A percentile compares a stretch with the other conserved stretches of the same genome.
Evolutionary conservation across 2,797 vertebrate species (phyloP).

Genomic region (Sphenodon punctatus): DNA sequence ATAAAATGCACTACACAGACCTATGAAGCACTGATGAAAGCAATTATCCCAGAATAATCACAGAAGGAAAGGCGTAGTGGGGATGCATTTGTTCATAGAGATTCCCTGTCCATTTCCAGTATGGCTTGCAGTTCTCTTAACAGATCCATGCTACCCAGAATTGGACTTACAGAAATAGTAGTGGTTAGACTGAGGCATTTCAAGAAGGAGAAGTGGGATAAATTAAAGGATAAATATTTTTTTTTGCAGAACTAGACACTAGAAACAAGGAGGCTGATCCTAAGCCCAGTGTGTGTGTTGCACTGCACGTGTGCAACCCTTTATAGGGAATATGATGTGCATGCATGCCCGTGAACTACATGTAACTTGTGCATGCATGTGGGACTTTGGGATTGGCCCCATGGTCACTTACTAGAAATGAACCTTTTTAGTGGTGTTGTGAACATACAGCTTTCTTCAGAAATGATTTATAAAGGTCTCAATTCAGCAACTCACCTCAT

Average conservation of each 20-base stretch:
- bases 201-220: neutral
- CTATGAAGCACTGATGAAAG: neutral
- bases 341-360: too few relatives aligned
- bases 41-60: neutral
- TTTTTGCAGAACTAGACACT: accelerated
- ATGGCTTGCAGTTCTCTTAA: neutral
- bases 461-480: neutral
- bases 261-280: too few relatives aligned
- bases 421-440: neutral
- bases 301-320: too few relatives aligned
- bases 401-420: too few relatives aligned
- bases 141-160: neutral
- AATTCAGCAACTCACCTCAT: too few relatives aligned
- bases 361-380: too few relatives aligned
- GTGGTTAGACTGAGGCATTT: neutral
- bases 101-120: neutral
- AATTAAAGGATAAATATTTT: neutral
- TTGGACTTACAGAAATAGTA: neutral
- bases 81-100: neutral
- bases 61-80: neutral
- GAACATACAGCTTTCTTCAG: neutral
- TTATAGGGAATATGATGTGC: too few relatives aligned
- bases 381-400: too few relatives aligned
- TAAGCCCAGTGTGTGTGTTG: too few relatives aligned
- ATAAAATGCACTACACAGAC: neutral